These are phyloP conservation scores for Atrichornis clamosus DNA, from an alignment of 2,113 vertebrate species.

Conservation along the genomic window DNA sequence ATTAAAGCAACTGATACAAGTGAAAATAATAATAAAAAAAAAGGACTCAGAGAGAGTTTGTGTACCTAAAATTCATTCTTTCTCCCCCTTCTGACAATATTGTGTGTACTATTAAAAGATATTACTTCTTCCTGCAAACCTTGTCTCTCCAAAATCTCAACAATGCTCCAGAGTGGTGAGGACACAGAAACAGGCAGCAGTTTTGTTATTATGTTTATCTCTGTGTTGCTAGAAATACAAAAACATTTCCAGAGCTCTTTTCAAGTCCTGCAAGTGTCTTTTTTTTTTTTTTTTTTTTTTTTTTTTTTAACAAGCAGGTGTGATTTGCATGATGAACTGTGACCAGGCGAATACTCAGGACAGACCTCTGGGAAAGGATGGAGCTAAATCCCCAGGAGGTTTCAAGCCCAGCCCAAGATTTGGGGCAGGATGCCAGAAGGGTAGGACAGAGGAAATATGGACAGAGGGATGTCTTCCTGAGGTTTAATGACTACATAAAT, in stretches of 20 bases:
- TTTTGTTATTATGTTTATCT: background rate
- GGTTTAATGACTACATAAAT: background rate
- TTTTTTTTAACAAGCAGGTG: background rate
- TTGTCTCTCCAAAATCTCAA: background rate
- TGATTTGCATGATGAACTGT: background rate
- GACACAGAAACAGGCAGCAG: background rate
- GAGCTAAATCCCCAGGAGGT: background rate
- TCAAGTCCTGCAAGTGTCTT: background rate
- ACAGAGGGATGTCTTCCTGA: background rate
- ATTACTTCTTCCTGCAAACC: constrained; percentile 2
- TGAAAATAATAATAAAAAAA: background rate
- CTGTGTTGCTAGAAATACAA: background rate
- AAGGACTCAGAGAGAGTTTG: background rate
- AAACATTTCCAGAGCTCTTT: background rate
- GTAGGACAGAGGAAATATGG: background rate
- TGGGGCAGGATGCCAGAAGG: background rate
- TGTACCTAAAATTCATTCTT: background rate
- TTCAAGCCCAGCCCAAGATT: background rate
- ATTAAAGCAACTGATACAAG: constrained; percentile 22
- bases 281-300: background rate
- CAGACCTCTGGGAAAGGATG: background rate
- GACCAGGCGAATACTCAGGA: background rate
- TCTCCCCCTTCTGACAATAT: background rate
- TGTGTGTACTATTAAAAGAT: background rate
- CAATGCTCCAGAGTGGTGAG: background rate